Evolutionary conservation across 2,113 vertebrate genomes (phyloP).

Genomic region (Serranochromis macrocephalus): DNA sequence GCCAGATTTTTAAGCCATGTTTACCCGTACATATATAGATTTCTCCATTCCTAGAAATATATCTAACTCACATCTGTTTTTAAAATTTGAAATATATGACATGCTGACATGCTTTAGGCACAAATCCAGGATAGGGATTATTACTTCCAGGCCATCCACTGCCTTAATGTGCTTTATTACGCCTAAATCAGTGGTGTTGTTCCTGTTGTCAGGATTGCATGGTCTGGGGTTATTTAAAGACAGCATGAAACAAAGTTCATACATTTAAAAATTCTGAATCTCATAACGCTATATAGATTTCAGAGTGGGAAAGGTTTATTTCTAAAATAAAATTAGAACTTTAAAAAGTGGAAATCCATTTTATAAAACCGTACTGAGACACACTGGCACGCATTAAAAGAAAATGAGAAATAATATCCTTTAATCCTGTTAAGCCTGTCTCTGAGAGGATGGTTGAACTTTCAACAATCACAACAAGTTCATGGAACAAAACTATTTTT

Average conservation of each 20-base stretch:
- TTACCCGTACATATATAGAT: not conserved
- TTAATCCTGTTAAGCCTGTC: not conserved
- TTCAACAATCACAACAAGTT: not conserved
- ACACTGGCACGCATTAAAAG: not conserved
- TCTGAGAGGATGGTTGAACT: not conserved
- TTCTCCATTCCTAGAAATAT: not conserved
- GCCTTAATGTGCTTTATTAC: not conserved
- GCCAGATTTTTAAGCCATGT: not conserved
- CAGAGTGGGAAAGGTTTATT: not conserved
- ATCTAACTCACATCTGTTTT: not conserved
- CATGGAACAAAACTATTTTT: not conserved
- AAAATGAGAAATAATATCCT: not conserved
- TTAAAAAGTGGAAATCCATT: not conserved
- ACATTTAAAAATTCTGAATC: rapidly evolving
- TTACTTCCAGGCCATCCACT: not conserved
- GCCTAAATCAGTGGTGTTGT: not conserved
- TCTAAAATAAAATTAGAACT: not conserved
- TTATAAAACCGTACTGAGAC: rapidly evolving
- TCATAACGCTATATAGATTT: not conserved
- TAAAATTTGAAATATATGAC: not conserved
- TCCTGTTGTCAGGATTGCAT: not conserved
- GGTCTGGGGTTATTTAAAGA: not conserved
- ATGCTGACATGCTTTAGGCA: not conserved
- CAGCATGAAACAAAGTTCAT: not conserved
- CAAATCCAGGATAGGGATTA: not conserved